Base-by-base conservation (phyloP, 1,140 invertebrate species). In the Drosophila lacteicornis region DNA sequence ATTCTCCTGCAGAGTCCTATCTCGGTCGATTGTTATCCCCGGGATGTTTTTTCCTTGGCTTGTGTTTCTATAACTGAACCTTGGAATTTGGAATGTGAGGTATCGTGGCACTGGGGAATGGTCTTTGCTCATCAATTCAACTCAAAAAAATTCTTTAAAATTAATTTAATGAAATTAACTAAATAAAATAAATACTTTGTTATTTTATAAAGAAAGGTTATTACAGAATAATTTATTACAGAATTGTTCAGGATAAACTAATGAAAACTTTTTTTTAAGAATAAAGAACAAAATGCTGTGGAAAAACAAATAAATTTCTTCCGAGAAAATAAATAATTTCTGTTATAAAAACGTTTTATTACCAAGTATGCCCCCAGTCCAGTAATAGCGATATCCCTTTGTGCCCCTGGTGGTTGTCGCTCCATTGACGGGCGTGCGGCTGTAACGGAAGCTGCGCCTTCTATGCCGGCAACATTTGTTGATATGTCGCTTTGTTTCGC, bases 381-480 rank as follows among this genome's bases (percentile, higher is more conserved):
- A 11, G 9, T 36, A 38, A 7, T n/a, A n/a, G 15, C 22, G 38
- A 25, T 17, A 53, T 51, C 11, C 33, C 69, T 73, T 53, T 67
- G 60, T 50, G 77, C 59, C 50, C 43, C 49, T 27, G 55, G 70
- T 19, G 38, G 38, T 38, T 73, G 67, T 38, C 55, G 53, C 38
- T 33, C 43, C 71, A 87, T 86, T 86, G 83, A 80, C 80, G 74
- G 67, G 67, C 83, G 70, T 82, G 65, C 51, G 75, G 65, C 75
- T 83, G 61, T 45, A 66, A 45, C 76, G 63, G 80, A 74, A 67
- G 68, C 76, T 67, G 79, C 43, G 58, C 53, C 83, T 76, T 76
- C 55, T 55, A 50, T 77, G 65, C 66, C 70, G 56, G 70, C 62
- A 79, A 70, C 75, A 76, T 80, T 82, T 73, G 79, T 77, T 73